Conservation (phyloP, 2,797 vertebrate species). For the Champsocephalus gunnari region DNA sequence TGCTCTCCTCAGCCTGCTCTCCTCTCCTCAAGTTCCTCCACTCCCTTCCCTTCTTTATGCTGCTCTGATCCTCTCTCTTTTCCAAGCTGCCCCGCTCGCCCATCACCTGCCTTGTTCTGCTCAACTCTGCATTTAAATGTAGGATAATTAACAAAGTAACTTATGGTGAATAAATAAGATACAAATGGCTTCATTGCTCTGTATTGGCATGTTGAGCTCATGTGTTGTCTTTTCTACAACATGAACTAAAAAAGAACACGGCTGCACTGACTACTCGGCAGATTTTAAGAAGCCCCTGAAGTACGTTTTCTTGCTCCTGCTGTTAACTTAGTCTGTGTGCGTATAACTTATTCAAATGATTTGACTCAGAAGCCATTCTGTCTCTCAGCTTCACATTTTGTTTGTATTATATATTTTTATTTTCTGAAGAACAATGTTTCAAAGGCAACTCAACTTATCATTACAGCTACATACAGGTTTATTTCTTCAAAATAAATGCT, state of each 20-base stretch:
- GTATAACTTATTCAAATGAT: not conserved
- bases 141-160: too few species aligned
- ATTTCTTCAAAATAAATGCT: not conserved
- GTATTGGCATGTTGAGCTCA: slow-evolving; percentile 21
- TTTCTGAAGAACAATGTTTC: not conserved
- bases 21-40: too few species aligned
- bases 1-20: too few species aligned
- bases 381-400: too few species aligned
- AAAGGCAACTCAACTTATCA: not conserved
- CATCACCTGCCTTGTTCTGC: too few species aligned
- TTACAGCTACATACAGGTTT: not conserved
- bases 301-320: not conserved
- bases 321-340: not conserved
- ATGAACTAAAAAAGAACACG: slow-evolving; percentile 30
- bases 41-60: too few species aligned
- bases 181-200: slow-evolving; percentile 50
- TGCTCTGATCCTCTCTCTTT: too few species aligned
- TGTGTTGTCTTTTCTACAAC: slow-evolving; percentile 20
- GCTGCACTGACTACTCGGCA: slow-evolving; percentile 6
- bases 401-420: slow-evolving; percentile 1
- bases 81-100: too few species aligned
- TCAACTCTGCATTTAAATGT: too few species aligned
- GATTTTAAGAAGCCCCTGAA: not conserved
- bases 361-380: not conserved
- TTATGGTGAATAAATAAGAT: too few species aligned